Evolutionary conservation across 2,113 vertebrate species (phyloP).

Genomic region (Gobio gobio): DNA sequence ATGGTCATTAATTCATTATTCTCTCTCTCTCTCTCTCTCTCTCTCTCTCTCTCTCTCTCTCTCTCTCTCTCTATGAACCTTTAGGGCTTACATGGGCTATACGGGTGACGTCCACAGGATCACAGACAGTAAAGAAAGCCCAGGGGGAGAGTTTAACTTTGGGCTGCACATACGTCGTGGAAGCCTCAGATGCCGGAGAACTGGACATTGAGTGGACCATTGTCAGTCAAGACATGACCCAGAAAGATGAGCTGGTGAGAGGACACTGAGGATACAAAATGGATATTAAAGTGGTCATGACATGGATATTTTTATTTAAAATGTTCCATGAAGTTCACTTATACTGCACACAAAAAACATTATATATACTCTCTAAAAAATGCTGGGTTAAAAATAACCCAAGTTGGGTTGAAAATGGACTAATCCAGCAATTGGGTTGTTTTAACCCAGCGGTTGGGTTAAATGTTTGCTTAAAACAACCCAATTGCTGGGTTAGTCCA

Average conservation of each 20-base stretch:
- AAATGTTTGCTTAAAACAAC: too few relatives aligned
- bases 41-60: too few relatives aligned
- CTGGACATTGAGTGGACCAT: constrained; percentile 88
- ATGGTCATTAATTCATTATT: not conserved
- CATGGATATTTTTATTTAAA: too few relatives aligned
- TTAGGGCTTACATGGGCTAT: constrained; percentile 64
- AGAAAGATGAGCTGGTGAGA: constrained; percentile 78
- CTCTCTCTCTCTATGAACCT: not conserved
- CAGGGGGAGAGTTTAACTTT: constrained; percentile 77
- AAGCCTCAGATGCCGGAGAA: constrained; percentile 77
- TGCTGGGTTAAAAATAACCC: too few relatives aligned
- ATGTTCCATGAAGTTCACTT: too few relatives aligned
- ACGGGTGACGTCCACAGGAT: constrained; percentile 71
- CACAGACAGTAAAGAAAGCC: constrained; percentile 80
- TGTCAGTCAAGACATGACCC: constrained; percentile 80
- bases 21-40: not conserved
- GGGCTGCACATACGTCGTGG: constrained; percentile 82
- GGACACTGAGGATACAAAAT: not conserved
- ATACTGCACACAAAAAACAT: too few relatives aligned
- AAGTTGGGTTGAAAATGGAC: too few relatives aligned
- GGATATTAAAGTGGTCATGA: not conserved
- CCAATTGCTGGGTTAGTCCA: too few relatives aligned
- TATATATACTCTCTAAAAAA: too few relatives aligned
- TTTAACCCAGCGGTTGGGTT: too few relatives aligned
- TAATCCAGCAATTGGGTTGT: too few relatives aligned